phyloP scores from a whole-genome alignment of 2,888 invertebrate species.

The Drosophila maculinotata region DNA sequence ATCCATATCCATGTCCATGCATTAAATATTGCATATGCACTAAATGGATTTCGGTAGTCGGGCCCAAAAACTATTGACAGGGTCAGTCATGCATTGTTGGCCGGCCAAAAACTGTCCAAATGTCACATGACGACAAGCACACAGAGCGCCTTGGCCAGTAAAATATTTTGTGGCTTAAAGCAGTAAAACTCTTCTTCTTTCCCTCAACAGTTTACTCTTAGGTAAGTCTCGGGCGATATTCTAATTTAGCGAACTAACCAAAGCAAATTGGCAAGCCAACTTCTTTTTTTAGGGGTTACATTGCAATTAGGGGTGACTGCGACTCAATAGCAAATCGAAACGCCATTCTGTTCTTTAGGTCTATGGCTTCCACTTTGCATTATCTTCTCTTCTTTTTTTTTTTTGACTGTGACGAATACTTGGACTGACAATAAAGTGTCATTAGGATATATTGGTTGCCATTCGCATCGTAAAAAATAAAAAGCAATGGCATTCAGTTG shows the following conservation, averaged over 20 bases:
- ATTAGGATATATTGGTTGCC: slow-evolving; percentile 68
- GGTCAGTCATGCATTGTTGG: slow-evolving; percentile 80
- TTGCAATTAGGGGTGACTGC: slow-evolving; percentile 55
- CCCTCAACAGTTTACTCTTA: slow-evolving; percentile 23
- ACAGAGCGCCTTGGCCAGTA: slow-evolving; percentile 24
- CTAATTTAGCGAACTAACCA: slow-evolving; percentile 21
- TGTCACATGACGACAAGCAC: slow-evolving; percentile 58
- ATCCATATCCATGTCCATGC: slow-evolving; percentile 44
- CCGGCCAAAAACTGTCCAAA: slow-evolving; percentile 73
- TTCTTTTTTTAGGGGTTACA: slow-evolving; percentile 14
- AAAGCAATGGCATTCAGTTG: slow-evolving; percentile 56
- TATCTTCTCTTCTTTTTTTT: neutral
- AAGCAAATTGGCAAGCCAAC: slow-evolving; percentile 13
- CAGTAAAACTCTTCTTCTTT: neutral
- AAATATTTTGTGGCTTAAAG: slow-evolving; percentile 22
- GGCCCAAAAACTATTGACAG: slow-evolving; percentile 64
- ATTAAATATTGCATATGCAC: slow-evolving; percentile 77
- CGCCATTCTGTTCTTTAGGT: slow-evolving; percentile 3
- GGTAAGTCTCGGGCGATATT: slow-evolving; percentile 20
- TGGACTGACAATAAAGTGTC: slow-evolving; percentile 61
- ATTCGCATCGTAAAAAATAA: slow-evolving; percentile 75
- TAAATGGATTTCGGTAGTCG: slow-evolving; percentile 66
- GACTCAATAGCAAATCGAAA: slow-evolving; percentile 43
- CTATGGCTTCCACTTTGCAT: slow-evolving; percentile 13
- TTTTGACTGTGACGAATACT: slow-evolving; percentile 76